Evolutionary conservation across 1,140 invertebrate species (phyloP), one percentile per base, ranked within the genome.

Genomic region (Pemphigus obesinymphae): DNA sequence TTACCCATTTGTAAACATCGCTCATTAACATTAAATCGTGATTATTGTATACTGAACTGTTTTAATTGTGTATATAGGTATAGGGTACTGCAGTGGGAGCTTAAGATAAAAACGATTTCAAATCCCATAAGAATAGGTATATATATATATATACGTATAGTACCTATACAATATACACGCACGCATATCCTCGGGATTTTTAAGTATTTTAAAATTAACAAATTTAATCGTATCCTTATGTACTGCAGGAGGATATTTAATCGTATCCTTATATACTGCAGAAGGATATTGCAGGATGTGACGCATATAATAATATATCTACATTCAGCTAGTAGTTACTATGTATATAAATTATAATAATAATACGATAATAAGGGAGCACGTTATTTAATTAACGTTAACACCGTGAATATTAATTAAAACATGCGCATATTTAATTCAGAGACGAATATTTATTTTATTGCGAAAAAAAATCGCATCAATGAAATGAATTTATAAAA

Each of bases 371-470:
- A 66, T 66, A 66, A n/a, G 20, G 37, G 10, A 37, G 31, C 31
- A 37, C n/a, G 5, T 50, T 66, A 37, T 37, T 66, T 37, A 66
- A 66, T 40, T 66, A 66, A 66, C 63, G 3, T 66, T 40, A 66
- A 66, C 34, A 40, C 63, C 20, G 63, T 66, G 63, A 66, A 37
- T 66, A 37, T 66, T 66, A 66, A 66, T 66, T 66, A 37, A 66
- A 66, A 66, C 11, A 20, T 10, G 63, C n/a, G 20, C 17, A 8
- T 34, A 31, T 34, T 20, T 63, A 63, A n/a, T n/a, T n/a, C n/a
- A n/a, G n/a, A n/a, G n/a, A n/a, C n/a, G n/a, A n/a, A n/a, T n/a
- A 58, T 58, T 58, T 58, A 58, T 58, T 58, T 26, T 26, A n/a
- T 23, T 23, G 11, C 26, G 26, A 58, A 55, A 55, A 55, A 58